Evolutionary conservation across 2,797 vertebrate genomes (phyloP), one percentile per base, ranked within the genome.

Genomic region (Hylomyscus alleni): DNA sequence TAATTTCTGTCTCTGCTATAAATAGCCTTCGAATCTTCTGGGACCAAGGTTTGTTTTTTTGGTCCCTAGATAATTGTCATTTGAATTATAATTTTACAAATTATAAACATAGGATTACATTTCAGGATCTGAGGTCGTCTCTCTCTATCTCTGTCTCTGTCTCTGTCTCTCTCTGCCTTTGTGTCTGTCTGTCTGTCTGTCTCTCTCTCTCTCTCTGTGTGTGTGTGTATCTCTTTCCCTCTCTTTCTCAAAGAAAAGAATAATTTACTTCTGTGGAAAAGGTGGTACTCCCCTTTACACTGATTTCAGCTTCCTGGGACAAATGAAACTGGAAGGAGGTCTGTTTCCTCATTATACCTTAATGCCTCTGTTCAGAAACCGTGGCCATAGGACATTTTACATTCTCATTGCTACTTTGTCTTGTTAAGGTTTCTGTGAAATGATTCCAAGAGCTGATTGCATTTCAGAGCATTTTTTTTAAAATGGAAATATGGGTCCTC

Each of bases 1-100:
- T 91, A 73, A 56, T 96, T 97, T 95, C 65, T 94, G 86, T 85
- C 84, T 15, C 0, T 12, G 47, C 78, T 96, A 69, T 0, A 2
- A 97, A 62, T 75, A 52, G 76, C 52, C 75, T 73, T 95, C 56
- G 92, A 0, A 4, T 96, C 96, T 97, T 96, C 78, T 82, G 96
- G 97, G 86, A 98, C 96, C 93, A 4, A 89, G 75, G 88, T 90
- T 95, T 97, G 4, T 17, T 87, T 97, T n/a, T 50, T 60, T 95
- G 90, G 95, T 93, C 78, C 95, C 69, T 90, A 87, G 90, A 86
- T 98, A 97, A 98, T 98, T 98, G 97, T 83, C 8, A 65, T 50
- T 88, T 34, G 84, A 97, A 95, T 89, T 31, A 80, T 96, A 97
- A 98, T 98, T 98, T 97, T 83, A 97, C 67, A 98, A 97, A 93